A percentile compares a stretch with the other conserved stretches of the same genome.
Evolutionary conservation across 2,113 vertebrate species (phyloP).

Genomic region (Chrysochloris asiatica): DNA sequence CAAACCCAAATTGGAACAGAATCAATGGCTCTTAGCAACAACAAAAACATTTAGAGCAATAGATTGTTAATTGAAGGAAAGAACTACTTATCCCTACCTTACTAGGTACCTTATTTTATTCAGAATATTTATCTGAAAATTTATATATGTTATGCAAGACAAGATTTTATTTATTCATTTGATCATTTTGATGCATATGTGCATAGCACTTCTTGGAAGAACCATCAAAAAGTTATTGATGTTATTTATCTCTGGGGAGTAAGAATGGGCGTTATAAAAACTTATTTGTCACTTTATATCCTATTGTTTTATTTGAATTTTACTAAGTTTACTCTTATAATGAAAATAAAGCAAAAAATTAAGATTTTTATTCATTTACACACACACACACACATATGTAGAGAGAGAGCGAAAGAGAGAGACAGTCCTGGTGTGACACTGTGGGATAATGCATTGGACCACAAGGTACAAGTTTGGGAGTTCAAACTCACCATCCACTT

Average conservation of each 20-base stretch:
- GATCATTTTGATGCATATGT: not conserved
- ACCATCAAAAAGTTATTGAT: constrained; percentile 6
- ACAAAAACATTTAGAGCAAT: too few relatives aligned
- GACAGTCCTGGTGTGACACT: too few relatives aligned
- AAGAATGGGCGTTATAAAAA: not conserved
- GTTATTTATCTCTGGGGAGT: not conserved
- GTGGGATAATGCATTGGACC: too few relatives aligned
- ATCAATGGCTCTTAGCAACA: too few relatives aligned
- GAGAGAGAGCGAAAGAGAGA: too few relatives aligned
- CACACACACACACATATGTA: too few relatives aligned
- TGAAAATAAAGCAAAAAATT: not conserved
- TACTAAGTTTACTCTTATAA: not conserved
- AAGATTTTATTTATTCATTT: not conserved
- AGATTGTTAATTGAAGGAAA: not conserved
- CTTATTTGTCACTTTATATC: not conserved
- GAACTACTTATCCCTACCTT: not conserved
- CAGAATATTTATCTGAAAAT: not conserved
- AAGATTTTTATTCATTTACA: too few relatives aligned
- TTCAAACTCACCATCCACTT: too few relatives aligned
- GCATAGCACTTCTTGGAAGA: constrained; percentile 6
- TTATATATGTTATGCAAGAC: not conserved
- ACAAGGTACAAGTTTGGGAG: too few relatives aligned
- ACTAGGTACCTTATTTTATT: not conserved
- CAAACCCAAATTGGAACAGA: too few relatives aligned
- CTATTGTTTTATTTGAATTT: not conserved